Evolutionary conservation across 1,140 invertebrate species (phyloP), one percentile per base, ranked within the genome.

Genomic region (Dolichoris vasculosae): DNA sequence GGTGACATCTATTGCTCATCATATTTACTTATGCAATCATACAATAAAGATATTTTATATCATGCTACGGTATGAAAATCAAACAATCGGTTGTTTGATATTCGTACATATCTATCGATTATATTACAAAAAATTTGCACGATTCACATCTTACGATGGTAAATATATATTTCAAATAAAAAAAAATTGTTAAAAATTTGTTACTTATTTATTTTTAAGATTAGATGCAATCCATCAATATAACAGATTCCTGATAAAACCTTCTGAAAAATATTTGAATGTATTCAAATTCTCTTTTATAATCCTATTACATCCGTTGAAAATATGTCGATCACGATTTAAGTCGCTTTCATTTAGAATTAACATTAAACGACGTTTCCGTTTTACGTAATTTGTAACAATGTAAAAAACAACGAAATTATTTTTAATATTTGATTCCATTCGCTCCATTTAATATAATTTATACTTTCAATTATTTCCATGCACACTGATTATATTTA

Each of bases 371-470:
- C 46, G 76, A 26, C 75, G 59, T 84, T 84, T 84, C 46, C 83
- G 83, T 79, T 84, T 84, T 79, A 79, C 83, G 76, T 71, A 84
- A 84, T 59, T 26, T 23, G 11, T 30, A 43, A 67, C 59, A 71
- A 84, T 69, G 43, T 77, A 64, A 17, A 43, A 43, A 2, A n/a
- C 15, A 75, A 75, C n/a, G 40, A 71, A 59, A 76, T 83, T 76
- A 76, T 63, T 59, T 46, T 46, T 73, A 76, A 55, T 20, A 64
- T 63, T 83, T 11, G 43, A 59, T 77, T 64, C 35, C 55, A 64
- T n/a, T 32, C 73, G 43, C 48, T 38, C 40, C n/a, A 43, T 43
- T 13, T 59, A 55, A 38, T 32, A 8, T 43, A 63, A 1, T 30
- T 59, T 55, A 20, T 63, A 35, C 11, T 30, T 32, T 30, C 51